Evolutionary conservation across 2,888 invertebrate species (phyloP), one percentile per base, ranked within the genome.

Genomic region (Troglohyphantes excavatus): DNA sequence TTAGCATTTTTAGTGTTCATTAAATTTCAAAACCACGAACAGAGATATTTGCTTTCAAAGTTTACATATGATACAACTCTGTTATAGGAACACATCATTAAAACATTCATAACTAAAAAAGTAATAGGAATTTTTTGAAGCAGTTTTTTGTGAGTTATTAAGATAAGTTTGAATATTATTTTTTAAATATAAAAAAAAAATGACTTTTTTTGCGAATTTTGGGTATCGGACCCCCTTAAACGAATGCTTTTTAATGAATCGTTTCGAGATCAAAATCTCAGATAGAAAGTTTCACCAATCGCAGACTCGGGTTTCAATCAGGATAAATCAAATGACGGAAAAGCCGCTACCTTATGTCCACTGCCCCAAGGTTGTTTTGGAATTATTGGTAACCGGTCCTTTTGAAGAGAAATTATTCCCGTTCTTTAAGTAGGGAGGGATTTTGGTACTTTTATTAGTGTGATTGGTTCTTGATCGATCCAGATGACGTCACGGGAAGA

Each of bases 311-410:
- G n/a, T 70, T 70, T 33, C 26, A n/a, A 26, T n/a, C 21, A 7
- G 29, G 29, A 61, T 46, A 29, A 75, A 75, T 59, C 59, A 29
- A 75, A 59, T 75, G 53, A 75, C 75, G 59, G 33, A 75, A 75
- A 9, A 27, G 53, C 5, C 21, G 59, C 75, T 61, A 73, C 72
- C 46, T 73, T 26, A 61, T 75, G 26, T 72, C 27, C 59, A 59
- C 6, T 61, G 78, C 43, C 78, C 39, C 78, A 78, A 78, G 78
- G 63, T 65, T 78, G 26, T 26, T 82, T 72, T n/a, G n/a, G 82
- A 82, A 82, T 68, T n/a, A n/a, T 82, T 82, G 68, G 46, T 81
- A n/a, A 68, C 68, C 9, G 33, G 63, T 46, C 29, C n/a, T 46
- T 46, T 65, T 67, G 23, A 46, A 17, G 43, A 68, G 61, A 78